phyloP scores from a whole-genome alignment of 2,113 vertebrate genomes.

The Rhinichthys klamathensis region DNA sequence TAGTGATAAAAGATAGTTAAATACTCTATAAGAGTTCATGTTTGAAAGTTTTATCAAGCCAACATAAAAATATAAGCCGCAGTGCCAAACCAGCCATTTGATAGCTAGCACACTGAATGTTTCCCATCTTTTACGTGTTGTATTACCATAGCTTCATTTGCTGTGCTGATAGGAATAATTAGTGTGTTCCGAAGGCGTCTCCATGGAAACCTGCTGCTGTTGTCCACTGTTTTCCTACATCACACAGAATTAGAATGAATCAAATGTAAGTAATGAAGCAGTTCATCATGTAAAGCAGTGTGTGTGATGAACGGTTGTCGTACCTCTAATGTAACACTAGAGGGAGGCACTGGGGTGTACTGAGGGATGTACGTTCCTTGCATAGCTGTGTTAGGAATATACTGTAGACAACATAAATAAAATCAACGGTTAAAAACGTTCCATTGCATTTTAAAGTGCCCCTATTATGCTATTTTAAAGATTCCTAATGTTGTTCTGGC shows the following conservation, averaged over 20 bases:
- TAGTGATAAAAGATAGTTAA: too few species aligned
- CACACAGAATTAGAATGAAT: background rate
- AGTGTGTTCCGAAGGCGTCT: slow-evolving; percentile 83
- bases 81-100: background rate
- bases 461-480: too few species aligned
- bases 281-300: background rate
- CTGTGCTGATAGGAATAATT: slow-evolving; percentile 91
- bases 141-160: slow-evolving; percentile 77
- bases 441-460: background rate
- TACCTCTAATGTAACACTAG: slow-evolving; percentile 86
- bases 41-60: too few species aligned
- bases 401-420: slow-evolving; percentile 69
- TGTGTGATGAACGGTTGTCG: slow-evolving; percentile 32
- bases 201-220: slow-evolving; percentile 83
- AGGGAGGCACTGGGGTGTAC: slow-evolving; percentile 85
- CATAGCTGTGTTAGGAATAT: slow-evolving; percentile 86
- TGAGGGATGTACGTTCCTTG: slow-evolving; percentile 89
- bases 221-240: slow-evolving; percentile 82
- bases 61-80: too few species aligned
- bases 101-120: background rate
- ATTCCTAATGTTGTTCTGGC: too few species aligned
- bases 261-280: background rate
- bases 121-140: background rate
- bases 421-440: slow-evolving; percentile 24
- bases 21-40: too few species aligned